Base-by-base conservation (phyloP, 2,888 invertebrate species). In the Chesias legatella region DNA sequence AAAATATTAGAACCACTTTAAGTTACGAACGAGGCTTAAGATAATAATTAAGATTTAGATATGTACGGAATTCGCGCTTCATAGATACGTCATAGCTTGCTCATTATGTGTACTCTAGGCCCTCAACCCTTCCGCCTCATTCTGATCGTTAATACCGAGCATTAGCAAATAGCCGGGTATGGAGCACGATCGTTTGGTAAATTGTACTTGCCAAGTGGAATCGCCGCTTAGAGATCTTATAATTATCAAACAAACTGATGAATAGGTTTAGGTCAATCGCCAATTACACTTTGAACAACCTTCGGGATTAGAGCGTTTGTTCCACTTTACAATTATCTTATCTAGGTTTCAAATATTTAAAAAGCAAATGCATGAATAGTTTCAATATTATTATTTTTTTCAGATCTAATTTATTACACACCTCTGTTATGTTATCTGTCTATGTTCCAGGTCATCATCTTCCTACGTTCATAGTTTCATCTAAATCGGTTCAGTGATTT, bases 101-200 rank as follows among this genome's bases (percentile, higher is more conserved):
- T 42, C 39, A 33, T 43, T 35, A 34, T 35, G 10, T 22, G 6
- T 20, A 39, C 35, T 44, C 36, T 29, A 10, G 8, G 40, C 48
- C 48, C 53, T 39, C 59, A 60, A 56, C 58, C 57, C 59, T 63
- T 53, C 53, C 55, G 49, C 51, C 55, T 53, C 58, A 57, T 61
- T 60, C 56, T 51, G 59, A 65, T 64, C 66, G 60, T 57, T 63
- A 63, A 66, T 63, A 67, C 65, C 59, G 65, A 64, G 64, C 62
- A 71, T 73, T 75, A 75, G 64, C 66, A 68, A 74, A 73, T 67
- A 66, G 66, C 64, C 53, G 58, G 62, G 57, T 66, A 67, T 60
- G 55, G 58, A 61, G 67, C 71, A 73, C 74, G 73, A 73, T 64
- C 65, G 66, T 62, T 65, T 60, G 67, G 67, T 72, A 72, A 73